Evolutionary conservation across 2,113 vertebrate species (phyloP).

Genomic region (Catagonus wagneri): DNA sequence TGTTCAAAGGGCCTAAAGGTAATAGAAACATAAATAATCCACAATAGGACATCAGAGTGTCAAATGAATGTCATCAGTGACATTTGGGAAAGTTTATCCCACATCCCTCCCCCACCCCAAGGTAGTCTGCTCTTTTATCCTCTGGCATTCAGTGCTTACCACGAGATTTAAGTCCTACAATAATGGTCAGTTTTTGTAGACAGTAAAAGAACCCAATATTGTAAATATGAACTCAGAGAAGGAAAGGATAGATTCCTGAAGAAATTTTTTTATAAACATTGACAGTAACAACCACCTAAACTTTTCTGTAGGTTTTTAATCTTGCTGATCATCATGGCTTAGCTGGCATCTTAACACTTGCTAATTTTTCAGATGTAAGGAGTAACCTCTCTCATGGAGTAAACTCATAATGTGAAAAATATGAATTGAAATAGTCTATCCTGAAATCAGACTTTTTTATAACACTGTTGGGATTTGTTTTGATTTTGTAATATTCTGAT

Average conservation of each 20-base stretch:
- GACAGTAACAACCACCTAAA: not conserved
- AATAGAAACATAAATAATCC: conserved; percentile 59
- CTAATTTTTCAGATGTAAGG: conserved; percentile 42
- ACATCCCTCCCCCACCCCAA: accelerated
- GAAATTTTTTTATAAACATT: not conserved
- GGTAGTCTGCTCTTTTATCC: not conserved
- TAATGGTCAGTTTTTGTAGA: not conserved
- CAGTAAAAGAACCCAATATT: not conserved
- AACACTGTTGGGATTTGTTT: not conserved
- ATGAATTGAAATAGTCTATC: conserved; percentile 21
- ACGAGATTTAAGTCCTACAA: not conserved
- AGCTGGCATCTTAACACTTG: not conserved
- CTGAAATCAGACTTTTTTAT: not conserved
- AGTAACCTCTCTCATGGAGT: not conserved
- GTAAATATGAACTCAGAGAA: not conserved
- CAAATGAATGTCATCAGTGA: too few relatives aligned
- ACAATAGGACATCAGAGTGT: not conserved
- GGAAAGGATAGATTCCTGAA: not conserved
- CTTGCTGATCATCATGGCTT: not conserved
- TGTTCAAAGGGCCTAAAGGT: conserved; percentile 99
- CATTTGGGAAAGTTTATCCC: too few relatives aligned
- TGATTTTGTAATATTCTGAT: not conserved
- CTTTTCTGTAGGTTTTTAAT: conserved; percentile 3
- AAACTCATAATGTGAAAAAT: not conserved
- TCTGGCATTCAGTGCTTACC: not conserved